phyloP scores from a whole-genome alignment of 2,888 invertebrate species.

The Nymphalis urticae region DNA sequence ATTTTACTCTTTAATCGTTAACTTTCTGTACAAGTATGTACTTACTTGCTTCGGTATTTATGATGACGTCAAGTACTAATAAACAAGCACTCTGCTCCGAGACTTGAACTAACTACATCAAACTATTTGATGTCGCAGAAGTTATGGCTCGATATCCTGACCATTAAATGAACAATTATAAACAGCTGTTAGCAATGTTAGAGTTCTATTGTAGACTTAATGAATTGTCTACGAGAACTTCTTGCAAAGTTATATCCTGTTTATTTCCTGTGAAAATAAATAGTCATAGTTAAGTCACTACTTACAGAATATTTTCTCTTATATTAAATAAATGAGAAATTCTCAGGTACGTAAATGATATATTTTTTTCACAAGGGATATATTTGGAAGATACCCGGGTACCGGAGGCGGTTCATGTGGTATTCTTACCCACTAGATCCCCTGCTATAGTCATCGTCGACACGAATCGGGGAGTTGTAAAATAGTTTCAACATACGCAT shows the following conservation, averaged over 20 bases:
- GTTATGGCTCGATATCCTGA: slow-evolving; percentile 30
- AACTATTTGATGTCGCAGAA: slow-evolving; percentile 31
- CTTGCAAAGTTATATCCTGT: background rate
- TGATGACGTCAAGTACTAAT: slow-evolving; percentile 23
- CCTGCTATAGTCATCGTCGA: too few relatives aligned
- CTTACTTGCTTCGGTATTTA: background rate
- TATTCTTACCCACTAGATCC: too few relatives aligned
- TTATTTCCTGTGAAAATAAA: background rate
- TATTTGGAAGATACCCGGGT: too few relatives aligned
- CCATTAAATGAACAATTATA: slow-evolving; percentile 35
- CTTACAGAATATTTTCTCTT: background rate
- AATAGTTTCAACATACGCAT: too few relatives aligned
- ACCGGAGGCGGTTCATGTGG: too few relatives aligned
- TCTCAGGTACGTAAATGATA: too few relatives aligned
- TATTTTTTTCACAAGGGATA: too few relatives aligned
- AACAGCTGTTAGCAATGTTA: slow-evolving; percentile 27
- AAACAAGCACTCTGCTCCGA: slow-evolving; percentile 13
- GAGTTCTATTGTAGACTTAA: slow-evolving; percentile 17
- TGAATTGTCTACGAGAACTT: slow-evolving; percentile 17
- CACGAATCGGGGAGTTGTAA: too few relatives aligned
- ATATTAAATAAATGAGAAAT: background rate
- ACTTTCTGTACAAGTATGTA: background rate
- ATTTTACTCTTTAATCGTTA: background rate
- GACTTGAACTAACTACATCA: slow-evolving; percentile 25
- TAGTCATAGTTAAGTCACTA: background rate